Evolutionary conservation across 23 tunicate genomes (phyloP).

Genomic region (Aplidium turbinatum): DNA sequence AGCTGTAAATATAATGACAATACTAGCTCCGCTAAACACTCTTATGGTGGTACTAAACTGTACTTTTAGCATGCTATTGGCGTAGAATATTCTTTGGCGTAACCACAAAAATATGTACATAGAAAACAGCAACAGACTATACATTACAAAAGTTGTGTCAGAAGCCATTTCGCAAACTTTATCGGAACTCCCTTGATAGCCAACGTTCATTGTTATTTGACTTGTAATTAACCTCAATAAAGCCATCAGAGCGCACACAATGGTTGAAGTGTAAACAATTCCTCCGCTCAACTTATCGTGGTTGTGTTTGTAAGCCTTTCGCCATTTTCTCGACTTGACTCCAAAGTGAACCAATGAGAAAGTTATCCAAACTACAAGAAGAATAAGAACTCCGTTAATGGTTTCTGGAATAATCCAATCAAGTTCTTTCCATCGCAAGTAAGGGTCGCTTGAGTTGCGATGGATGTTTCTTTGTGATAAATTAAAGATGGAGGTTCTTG

Average conservation of each 20-base stretch:
- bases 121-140: slow-evolving; percentile 3
- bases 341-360: slow-evolving; percentile 18
- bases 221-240: slow-evolving; percentile 11
- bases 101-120: slow-evolving; percentile 45
- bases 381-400: background rate
- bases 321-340: slow-evolving; percentile 21
- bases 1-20: slow-evolving; percentile 5
- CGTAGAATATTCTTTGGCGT: slow-evolving; percentile 38
- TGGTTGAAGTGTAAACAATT: slow-evolving; percentile 19
- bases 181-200: background rate
- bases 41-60: slow-evolving; percentile 1
- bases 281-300: slow-evolving; percentile 43
- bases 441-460: background rate
- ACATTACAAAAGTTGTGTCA: slow-evolving; percentile 1
- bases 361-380: slow-evolving; percentile 6
- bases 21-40: slow-evolving; percentile 22
- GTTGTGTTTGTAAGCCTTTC: background rate
- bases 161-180: background rate
- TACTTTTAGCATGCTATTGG: slow-evolving; percentile 26
- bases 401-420: slow-evolving; percentile 31
- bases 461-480: no score
- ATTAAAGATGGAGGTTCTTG: no score
- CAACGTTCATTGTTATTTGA: slow-evolving; percentile 13
- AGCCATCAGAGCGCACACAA: slow-evolving; percentile 26
- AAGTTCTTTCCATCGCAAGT: slow-evolving; percentile 2